Percentiles rank a stretch among this genome's conserved stretches.
These are phyloP conservation scores for Orchestes rusci DNA, from an alignment of 2,888 invertebrate genomes.

Conservation along the genomic window DNA sequence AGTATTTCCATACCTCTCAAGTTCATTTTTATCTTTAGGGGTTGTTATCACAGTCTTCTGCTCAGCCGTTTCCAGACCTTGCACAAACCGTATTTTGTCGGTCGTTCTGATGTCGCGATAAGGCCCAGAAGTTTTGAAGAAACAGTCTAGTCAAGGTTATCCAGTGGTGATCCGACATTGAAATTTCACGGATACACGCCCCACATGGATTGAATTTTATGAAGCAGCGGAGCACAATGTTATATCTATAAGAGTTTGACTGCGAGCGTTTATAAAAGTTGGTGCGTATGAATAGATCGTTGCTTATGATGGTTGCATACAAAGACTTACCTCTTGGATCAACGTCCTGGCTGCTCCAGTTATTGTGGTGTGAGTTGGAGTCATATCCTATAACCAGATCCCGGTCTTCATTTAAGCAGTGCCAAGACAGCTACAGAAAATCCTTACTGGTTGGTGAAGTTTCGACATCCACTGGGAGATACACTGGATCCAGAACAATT, in stretches of 20 bases:
- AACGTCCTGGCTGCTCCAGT: not conserved
- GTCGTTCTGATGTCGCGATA: not conserved
- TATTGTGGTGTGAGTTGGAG: not conserved
- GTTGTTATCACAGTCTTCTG: not conserved
- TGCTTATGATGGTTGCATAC: not conserved
- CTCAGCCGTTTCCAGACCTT: too few relatives aligned
- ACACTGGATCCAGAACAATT: too few relatives aligned
- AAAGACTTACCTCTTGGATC: not conserved
- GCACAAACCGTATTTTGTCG: too few relatives aligned
- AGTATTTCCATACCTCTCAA: too few relatives aligned
- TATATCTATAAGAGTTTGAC: conserved; percentile 1
- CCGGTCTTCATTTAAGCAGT: not conserved
- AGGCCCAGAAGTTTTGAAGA: not conserved
- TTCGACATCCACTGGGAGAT: too few relatives aligned
- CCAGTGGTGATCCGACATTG: not conserved
- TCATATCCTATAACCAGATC: too few relatives aligned
- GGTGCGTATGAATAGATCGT: not conserved
- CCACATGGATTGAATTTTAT: not conserved
- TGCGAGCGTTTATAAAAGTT: not conserved
- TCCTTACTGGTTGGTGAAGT: too few relatives aligned
- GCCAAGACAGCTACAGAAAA: not conserved
- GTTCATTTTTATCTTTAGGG: not conserved
- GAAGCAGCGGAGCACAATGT: not conserved
- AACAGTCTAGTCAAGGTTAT: not conserved
- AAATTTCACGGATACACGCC: not conserved